Evolutionary conservation across 2,113 vertebrate species (phyloP).

Genomic region (Symphodus melops): DNA sequence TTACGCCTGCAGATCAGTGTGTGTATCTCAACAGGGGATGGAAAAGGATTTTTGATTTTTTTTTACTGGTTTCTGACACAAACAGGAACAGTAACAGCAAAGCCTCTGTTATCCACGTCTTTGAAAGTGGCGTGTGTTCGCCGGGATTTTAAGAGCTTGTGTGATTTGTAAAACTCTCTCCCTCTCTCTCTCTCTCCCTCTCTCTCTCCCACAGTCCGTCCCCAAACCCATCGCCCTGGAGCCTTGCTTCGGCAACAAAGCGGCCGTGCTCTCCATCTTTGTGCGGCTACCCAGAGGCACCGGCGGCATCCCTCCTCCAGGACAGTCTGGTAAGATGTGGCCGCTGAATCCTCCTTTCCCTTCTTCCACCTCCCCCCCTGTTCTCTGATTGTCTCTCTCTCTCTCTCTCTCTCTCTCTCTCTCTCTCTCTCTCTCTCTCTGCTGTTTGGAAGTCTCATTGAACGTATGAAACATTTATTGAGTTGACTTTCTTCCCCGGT

Average conservation of each 20-base stretch:
- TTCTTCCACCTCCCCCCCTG: too few species aligned
- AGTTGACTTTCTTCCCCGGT: neutral
- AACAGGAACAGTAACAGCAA: slow-evolving; percentile 44
- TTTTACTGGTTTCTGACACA: slow-evolving; percentile 49
- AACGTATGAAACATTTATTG: too few species aligned
- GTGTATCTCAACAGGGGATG: slow-evolving; percentile 32
- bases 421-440: too few species aligned
- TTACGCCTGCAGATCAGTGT: slow-evolving; percentile 52
- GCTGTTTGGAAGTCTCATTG: too few species aligned
- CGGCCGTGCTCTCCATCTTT: slow-evolving; percentile 97
- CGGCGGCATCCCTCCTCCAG: slow-evolving; percentile 95
- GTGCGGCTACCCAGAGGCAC: slow-evolving; percentile 94
- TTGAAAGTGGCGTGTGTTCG: slow-evolving; percentile 28
- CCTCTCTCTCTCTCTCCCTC: neutral
- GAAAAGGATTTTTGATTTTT: neutral
- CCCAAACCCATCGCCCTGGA: slow-evolving; percentile 98
- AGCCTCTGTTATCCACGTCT: slow-evolving; percentile 46
- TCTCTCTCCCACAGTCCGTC: slow-evolving; percentile 83
- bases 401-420: too few species aligned
- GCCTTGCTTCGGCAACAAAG: slow-evolving; percentile 97
- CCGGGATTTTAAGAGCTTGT: slow-evolving; percentile 36
- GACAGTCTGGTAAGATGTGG: slow-evolving; percentile 91
- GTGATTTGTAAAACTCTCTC: slow-evolving; percentile 40
- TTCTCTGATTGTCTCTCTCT: slow-evolving; percentile 40
- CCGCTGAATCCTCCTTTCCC: slow-evolving; percentile 1